Evolutionary conservation across 2,113 vertebrate species (phyloP).

Genomic region (Indicator maculatus): DNA sequence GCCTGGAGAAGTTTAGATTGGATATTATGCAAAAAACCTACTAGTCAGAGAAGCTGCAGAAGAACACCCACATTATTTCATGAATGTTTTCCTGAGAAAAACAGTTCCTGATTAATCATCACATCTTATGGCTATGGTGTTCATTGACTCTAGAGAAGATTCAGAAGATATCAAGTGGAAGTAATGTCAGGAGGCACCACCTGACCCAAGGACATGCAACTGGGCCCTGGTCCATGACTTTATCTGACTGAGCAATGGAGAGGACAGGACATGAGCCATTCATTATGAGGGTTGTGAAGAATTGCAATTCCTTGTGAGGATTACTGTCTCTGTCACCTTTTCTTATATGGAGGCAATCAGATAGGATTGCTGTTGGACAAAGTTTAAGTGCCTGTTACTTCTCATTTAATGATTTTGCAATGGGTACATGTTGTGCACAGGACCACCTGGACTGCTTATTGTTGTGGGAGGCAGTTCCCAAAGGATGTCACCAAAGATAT

Average conservation of each 20-base stretch:
- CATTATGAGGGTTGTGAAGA: background rate
- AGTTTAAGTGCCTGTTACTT: background rate
- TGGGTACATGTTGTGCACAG: background rate
- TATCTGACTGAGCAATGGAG: background rate
- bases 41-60: background rate
- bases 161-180: background rate
- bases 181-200: background rate
- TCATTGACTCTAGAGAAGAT: background rate
- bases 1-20: background rate
- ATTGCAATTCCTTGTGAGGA: background rate
- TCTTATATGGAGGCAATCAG: background rate
- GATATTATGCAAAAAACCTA: background rate
- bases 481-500: background rate
- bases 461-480: background rate
- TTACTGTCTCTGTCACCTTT: background rate
- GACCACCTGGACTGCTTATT: background rate
- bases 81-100: background rate
- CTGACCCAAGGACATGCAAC: background rate
- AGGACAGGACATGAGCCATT: background rate
- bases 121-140: background rate
- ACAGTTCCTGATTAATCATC: background rate
- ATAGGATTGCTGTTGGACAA: background rate
- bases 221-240: background rate
- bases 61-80: background rate
- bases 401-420: background rate